Base-by-base conservation (phyloP, 2,113 vertebrate genomes). In the Rousettus leschenaultii region DNA sequence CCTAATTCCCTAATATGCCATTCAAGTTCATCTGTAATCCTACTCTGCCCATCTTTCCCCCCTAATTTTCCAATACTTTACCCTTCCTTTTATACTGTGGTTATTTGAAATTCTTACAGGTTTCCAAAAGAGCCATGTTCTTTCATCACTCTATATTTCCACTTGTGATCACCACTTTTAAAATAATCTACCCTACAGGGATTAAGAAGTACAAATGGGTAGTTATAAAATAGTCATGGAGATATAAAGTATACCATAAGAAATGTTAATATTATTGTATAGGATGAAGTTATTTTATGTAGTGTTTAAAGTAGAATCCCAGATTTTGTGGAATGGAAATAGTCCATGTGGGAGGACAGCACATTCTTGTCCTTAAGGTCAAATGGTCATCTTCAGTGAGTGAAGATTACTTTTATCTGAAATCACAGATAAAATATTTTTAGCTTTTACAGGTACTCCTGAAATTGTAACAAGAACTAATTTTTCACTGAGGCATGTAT, bases 401-500 rank as follows among this genome's bases (percentile, higher is more conserved):
- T 74, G 92, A 97, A 94, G 95, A 95, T 15, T 22, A 15, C 30
- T 77, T 82, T 45, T 65, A 79, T 77, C 92, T 95, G 84, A 92
- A 91, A 74, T 84, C 91, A 93, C 97, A 96, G 88, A 75, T 75
- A 38, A 89, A 77, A 30, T 57, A 30, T 55, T 45, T 78, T 84
- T 68, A 89, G 97, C 97, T 98, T 98, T 96, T 96, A 94, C 40
- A 96, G 95, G 96, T 95, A 95, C 97, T 96, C 96, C 89, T 12
- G 78, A 96, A 95, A 96, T 68, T 90, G 86, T 96, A 95, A 75
- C 1, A 96, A 85, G 97, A 85, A 73, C 61, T 53, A 97, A 97
- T 97, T 90, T 96, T 55, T 98, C 96, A 99, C 98, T 99, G 99
- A 33, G 99, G 99, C 98, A 99, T 98, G 95, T 99, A 99, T 94